These are phyloP conservation scores for Corythoichthys haematopterus DNA, from an alignment of 2,113 vertebrate species.

Conservation along the genomic window DNA sequence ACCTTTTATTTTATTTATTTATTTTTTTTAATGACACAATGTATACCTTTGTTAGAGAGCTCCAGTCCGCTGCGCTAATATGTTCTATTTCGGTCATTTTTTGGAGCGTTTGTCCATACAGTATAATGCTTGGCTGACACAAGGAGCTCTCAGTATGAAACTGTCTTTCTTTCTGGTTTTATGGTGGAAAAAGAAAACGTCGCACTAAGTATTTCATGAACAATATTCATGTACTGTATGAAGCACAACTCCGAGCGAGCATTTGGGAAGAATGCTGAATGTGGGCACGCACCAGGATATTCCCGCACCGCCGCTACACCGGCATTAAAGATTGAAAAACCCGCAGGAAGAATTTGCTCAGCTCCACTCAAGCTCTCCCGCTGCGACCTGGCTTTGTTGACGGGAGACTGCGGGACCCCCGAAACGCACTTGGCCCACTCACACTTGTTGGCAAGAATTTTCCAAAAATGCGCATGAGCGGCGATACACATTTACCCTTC, in stretches of 20 bases:
- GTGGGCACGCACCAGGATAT: background rate
- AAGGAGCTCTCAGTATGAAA: background rate
- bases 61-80: background rate
- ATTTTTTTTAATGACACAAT: background rate
- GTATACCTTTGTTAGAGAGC: background rate
- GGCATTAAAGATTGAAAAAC: constrained; percentile 4
- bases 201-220: background rate
- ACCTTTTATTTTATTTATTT: background rate
- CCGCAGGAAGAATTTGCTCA: background rate
- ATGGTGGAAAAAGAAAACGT: background rate
- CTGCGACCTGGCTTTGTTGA: constrained; percentile 6
- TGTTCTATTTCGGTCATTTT: background rate
- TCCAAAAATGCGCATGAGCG: background rate
- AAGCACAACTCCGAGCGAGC: background rate
- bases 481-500: constrained; percentile 10
- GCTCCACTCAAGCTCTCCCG: background rate
- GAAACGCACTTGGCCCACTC: constrained; percentile 14
- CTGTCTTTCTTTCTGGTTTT: background rate
- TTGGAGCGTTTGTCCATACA: background rate
- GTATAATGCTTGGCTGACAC: background rate
- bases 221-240: background rate
- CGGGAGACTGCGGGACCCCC: background rate
- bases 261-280: background rate
- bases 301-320: background rate
- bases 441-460: constrained; percentile 34